Evolutionary conservation across 1,140 invertebrate genomes (phyloP).

Genomic region (Platyura marginata): DNA sequence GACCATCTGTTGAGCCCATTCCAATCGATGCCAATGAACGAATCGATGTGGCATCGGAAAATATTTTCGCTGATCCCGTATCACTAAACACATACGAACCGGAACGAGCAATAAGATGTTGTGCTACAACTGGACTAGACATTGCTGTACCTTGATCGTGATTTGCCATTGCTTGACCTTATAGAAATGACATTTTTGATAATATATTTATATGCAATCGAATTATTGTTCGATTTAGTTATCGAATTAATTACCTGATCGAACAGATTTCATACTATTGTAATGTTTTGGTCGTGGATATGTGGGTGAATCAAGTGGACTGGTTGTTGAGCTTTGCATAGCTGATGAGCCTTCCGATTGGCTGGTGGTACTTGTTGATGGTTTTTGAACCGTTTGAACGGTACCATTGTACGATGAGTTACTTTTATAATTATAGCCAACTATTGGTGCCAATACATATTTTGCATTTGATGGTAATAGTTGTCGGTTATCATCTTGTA

Average conservation of each 20-base stretch:
- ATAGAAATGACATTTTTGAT: no score
- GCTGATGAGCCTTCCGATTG: not conserved
- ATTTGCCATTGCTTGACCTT: slow-evolving; percentile 10
- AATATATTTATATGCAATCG: no score
- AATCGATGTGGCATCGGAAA: slow-evolving; percentile 43
- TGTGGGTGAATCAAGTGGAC: slow-evolving; percentile 16
- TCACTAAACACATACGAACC: slow-evolving; percentile 28
- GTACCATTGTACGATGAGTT: no score
- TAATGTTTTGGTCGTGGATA: slow-evolving; percentile 8
- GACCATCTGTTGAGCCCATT: slow-evolving; percentile 70
- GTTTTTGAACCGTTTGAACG: no score
- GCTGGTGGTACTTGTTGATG: not conserved
- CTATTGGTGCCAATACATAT: not conserved
- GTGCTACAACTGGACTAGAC: slow-evolving; percentile 9
- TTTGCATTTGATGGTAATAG: not conserved
- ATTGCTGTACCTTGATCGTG: slow-evolving; percentile 8
- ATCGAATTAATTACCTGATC: no score
- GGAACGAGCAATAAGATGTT: slow-evolving; percentile 3
- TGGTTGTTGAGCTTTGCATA: slow-evolving; percentile 5
- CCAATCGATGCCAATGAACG: slow-evolving; percentile 62
- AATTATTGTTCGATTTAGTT: no score
- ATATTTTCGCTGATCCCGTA: slow-evolving; percentile 19
- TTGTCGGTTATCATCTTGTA: no score
- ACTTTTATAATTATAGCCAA: no score
- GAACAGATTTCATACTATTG: slow-evolving; percentile 2